A percentile compares a stretch with the other conserved stretches of the same genome.
Conservation (phyloP, 2,797 vertebrate genomes). For the Chaetophractus vellerosus region DNA sequence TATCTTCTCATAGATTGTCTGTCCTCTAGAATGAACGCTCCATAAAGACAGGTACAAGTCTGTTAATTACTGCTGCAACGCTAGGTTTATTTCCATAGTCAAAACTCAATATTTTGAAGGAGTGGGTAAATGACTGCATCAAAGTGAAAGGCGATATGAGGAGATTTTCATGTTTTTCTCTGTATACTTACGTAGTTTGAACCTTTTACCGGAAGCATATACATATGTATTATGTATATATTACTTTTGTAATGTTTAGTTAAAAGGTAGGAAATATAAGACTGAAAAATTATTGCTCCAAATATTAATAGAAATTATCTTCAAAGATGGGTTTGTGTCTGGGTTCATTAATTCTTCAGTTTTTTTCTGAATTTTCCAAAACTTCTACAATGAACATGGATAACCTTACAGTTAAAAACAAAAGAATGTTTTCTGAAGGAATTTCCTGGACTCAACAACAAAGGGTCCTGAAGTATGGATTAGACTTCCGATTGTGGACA, state of each 20-base stretch:
- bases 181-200: not conserved
- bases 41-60: too few species aligned
- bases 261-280: not conserved
- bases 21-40: not conserved
- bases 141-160: not conserved
- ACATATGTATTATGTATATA: not conserved
- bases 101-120: conserved; percentile 21
- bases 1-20: not conserved
- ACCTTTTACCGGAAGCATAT: not conserved
- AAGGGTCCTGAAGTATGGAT: not conserved
- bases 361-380: not conserved
- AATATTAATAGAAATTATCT: not conserved
- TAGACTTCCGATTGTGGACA: not conserved
- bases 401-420: not conserved
- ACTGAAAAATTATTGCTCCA: not conserved
- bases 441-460: not conserved
- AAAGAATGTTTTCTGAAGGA: not conserved
- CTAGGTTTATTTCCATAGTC: not conserved
- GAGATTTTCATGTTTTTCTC: not conserved
- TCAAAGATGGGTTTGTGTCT: not conserved
- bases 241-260: not conserved
- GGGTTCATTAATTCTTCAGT: not conserved
- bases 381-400: not conserved
- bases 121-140: not conserved
- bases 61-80: not conserved